Percentiles rank a stretch among this genome's conserved stretches.
Evolutionary conservation across 2,888 invertebrate species (phyloP).

Genomic region (Kryphioiulus occultus): DNA sequence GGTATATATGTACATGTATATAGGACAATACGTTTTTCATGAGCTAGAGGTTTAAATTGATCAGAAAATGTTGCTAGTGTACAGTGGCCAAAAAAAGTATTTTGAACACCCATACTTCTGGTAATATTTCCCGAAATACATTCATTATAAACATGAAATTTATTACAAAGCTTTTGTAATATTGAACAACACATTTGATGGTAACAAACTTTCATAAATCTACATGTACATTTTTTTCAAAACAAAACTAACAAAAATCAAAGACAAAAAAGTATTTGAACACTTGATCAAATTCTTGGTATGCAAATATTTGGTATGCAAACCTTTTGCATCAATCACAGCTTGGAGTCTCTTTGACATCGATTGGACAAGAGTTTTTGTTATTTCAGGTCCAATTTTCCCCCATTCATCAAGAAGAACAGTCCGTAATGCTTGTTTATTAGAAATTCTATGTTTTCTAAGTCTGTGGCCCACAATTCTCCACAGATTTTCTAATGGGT

Average conservation of each 20-base stretch:
- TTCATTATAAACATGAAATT: constrained; percentile 35
- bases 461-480: neutral
- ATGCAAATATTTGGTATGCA: neutral
- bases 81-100: too few species aligned
- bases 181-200: constrained; percentile 11
- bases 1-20: too few species aligned
- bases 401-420: neutral
- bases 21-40: too few species aligned
- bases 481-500: too few species aligned
- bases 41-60: too few species aligned
- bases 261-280: neutral
- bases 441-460: constrained; percentile 11
- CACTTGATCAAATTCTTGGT: neutral
- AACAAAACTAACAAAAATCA: neutral
- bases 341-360: neutral
- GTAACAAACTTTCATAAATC: constrained; percentile 30
- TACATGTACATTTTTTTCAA: neutral
- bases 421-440: neutral
- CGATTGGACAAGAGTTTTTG: constrained; percentile 13
- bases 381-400: constrained; percentile 8
- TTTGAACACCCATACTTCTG: neutral
- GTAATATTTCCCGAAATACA: constrained; percentile 42
- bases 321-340: neutral
- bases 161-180: constrained; percentile 37
- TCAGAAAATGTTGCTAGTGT: too few species aligned